phyloP scores from a whole-genome alignment of 2,888 invertebrate species.

The Dryococelus australis region DNA sequence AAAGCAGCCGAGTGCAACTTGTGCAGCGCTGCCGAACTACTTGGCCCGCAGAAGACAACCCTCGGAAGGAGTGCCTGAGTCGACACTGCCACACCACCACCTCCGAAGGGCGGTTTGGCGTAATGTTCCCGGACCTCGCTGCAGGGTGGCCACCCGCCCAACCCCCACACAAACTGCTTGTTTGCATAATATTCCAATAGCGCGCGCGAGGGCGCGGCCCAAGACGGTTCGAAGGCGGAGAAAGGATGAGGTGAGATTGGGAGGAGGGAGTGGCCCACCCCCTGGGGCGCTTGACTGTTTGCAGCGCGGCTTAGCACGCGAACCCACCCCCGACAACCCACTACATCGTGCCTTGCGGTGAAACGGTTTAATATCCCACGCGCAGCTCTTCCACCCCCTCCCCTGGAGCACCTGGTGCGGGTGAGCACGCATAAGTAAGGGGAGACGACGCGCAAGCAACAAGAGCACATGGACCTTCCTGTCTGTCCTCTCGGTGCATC shows the following conservation, averaged over 20 bases:
- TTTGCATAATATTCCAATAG: conserved; percentile 16
- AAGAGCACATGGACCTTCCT: neutral
- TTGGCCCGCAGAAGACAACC: neutral
- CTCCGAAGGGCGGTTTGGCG: neutral
- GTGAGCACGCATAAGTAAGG: neutral
- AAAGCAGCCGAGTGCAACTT: too few species aligned
- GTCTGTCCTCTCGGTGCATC: neutral
- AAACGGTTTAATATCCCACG: conserved; percentile 3
- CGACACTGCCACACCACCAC: neutral
- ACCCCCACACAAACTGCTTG: neutral
- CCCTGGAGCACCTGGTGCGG: neutral
- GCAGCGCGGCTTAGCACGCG: neutral
- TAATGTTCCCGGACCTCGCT: too few species aligned
- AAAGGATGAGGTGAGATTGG: too few species aligned
- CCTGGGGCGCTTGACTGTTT: neutral
- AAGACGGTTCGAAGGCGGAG: neutral
- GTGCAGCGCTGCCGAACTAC: neutral
- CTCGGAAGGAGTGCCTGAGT: neutral
- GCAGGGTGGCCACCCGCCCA: too few species aligned
- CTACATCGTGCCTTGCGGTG: neutral
- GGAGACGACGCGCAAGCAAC: neutral
- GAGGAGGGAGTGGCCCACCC: too few species aligned
- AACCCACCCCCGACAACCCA: neutral
- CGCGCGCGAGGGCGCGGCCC: neutral
- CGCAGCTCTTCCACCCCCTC: neutral